Evolutionary conservation across 2,113 vertebrate species (phyloP).

Genomic region (Cynocephalus volans): DNA sequence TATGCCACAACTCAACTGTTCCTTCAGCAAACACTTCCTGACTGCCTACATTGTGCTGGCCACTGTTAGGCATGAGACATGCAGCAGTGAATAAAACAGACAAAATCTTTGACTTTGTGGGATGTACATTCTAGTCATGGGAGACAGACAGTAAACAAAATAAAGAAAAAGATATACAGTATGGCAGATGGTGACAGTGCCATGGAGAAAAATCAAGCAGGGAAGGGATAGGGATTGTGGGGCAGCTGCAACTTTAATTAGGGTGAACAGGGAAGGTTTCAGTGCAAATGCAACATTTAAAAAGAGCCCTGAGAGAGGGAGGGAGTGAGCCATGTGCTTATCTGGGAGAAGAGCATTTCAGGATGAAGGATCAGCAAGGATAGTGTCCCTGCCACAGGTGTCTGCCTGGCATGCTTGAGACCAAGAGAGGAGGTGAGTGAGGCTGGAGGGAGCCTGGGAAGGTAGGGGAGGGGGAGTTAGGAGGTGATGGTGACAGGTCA

Average conservation of each 20-base stretch:
- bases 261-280: no score
- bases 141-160: no score
- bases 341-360: no score
- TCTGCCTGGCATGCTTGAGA: accelerated
- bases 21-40: neutral
- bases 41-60: accelerated
- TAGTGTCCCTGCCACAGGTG: accelerated
- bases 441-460: accelerated
- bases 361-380: neutral
- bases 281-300: accelerated
- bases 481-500: accelerated
- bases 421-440: accelerated
- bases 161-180: accelerated
- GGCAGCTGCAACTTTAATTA: no score
- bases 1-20: accelerated
- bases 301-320: accelerated
- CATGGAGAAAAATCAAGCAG: accelerated
- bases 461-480: accelerated
- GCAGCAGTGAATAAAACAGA: neutral
- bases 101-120: neutral
- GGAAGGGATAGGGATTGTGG: accelerated
- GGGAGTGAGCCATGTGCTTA: accelerated
- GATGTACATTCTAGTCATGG: neutral
- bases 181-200: accelerated
- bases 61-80: accelerated